These are phyloP conservation scores for Epinephelus coioides DNA, from an alignment of 2,797 vertebrate genomes.

Conservation along the genomic window DNA sequence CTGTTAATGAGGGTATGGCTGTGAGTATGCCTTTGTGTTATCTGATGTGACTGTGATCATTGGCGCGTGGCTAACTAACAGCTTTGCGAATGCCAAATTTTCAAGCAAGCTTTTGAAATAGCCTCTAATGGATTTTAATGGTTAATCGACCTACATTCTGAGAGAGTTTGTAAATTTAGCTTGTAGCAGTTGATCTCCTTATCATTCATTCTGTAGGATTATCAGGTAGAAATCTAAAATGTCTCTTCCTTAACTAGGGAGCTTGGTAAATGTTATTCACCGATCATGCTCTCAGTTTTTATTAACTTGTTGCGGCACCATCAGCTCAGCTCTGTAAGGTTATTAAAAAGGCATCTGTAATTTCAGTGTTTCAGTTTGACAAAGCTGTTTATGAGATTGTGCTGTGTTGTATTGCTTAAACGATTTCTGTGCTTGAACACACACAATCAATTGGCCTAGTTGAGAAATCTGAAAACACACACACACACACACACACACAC, in stretches of 20 bases:
- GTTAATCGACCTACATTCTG: slow-evolving; percentile 53
- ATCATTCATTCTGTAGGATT: not conserved
- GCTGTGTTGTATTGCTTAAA: slow-evolving; percentile 44
- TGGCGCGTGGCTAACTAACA: slow-evolving; percentile 58
- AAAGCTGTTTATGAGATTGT: slow-evolving; percentile 54
- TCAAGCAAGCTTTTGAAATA: slow-evolving; percentile 55
- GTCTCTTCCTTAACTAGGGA: not conserved
- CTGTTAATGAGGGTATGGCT: slow-evolving; percentile 67
- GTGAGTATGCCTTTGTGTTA: slow-evolving; percentile 59
- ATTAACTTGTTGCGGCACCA: slow-evolving; percentile 9
- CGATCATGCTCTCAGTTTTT: slow-evolving; percentile 23
- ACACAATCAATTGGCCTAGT: slow-evolving; percentile 46
- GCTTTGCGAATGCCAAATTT: slow-evolving; percentile 66
- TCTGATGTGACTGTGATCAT: slow-evolving; percentile 65
- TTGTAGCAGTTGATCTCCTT: slow-evolving; percentile 11
- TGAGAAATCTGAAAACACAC: slow-evolving; percentile 34
- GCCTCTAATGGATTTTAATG: slow-evolving; percentile 64
- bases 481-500: slow-evolving; percentile 7
- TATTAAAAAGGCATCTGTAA: slow-evolving; percentile 42
- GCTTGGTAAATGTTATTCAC: slow-evolving; percentile 19
- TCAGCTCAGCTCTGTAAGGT: slow-evolving; percentile 28
- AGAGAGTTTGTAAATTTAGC: slow-evolving; percentile 5
- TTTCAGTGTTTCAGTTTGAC: slow-evolving; percentile 40
- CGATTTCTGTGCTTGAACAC: slow-evolving; percentile 53
- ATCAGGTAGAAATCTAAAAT: not conserved